Evolutionary conservation across 2,797 vertebrate species (phyloP).

Genomic region (Ibycter americanus): DNA sequence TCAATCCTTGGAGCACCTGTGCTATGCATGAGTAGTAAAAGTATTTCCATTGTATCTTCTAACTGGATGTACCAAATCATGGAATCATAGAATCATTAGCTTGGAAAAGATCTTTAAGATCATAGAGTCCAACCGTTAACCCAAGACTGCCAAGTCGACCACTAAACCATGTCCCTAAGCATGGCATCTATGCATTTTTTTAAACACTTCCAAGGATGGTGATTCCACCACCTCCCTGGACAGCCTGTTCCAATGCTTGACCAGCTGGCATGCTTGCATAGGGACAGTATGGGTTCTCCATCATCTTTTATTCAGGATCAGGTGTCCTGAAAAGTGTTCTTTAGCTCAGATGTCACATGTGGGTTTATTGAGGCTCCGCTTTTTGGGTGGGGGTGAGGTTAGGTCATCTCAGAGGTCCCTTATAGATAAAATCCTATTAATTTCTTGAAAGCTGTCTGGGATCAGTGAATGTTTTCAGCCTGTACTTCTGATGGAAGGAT

Average conservation of each 20-base stretch:
- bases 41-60: background rate
- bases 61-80: background rate
- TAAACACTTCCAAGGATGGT: too few species aligned
- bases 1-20: fast-evolving
- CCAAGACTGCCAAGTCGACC: too few species aligned
- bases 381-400: background rate
- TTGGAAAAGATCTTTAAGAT: too few species aligned
- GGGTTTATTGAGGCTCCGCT: background rate
- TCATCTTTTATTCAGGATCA: background rate
- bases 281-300: background rate
- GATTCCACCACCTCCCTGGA: too few species aligned
- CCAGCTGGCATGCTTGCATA: background rate
- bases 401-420: background rate
- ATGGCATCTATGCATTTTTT: too few species aligned
- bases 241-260: too few species aligned
- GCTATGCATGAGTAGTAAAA: background rate
- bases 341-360: background rate
- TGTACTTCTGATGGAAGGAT: background rate
- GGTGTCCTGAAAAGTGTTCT: background rate
- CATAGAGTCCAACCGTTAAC: too few species aligned
- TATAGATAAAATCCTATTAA: background rate
- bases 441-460: background rate
- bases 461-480: background rate
- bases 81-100: too few species aligned
- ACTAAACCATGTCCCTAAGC: too few species aligned